These are phyloP conservation scores for Arctocebus calabarensis DNA, from an alignment of 2,797 vertebrate species.

Conservation along the genomic window DNA sequence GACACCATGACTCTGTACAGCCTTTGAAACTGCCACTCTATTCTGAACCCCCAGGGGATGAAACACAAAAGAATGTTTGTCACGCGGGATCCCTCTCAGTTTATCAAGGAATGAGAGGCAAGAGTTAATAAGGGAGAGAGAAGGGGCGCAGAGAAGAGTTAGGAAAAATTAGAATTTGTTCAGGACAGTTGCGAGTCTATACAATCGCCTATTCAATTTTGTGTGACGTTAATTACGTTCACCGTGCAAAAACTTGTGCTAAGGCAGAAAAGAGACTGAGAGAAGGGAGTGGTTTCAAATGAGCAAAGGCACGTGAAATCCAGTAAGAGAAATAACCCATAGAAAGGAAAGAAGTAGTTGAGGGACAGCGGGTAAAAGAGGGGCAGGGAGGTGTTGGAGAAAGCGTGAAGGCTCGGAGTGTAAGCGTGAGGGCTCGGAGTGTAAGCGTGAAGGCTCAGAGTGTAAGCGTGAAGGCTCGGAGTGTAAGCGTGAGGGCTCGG, in stretches of 20 bases:
- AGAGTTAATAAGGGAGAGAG: not conserved
- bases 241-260: not conserved
- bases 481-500: not conserved
- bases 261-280: not conserved
- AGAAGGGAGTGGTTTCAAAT: not conserved
- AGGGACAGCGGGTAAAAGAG: too few species aligned
- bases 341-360: not conserved
- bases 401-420: not conserved
- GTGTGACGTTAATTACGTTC: not conserved
- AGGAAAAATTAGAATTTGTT: not conserved
- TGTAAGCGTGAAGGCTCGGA: not conserved
- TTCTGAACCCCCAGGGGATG: not conserved
- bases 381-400: not conserved
- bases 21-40: not conserved
- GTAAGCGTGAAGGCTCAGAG: not conserved
- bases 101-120: not conserved
- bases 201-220: not conserved
- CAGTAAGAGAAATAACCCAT: not conserved
- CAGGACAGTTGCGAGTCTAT: not conserved
- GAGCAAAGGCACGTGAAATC: not conserved
- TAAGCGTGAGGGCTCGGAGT: not conserved
- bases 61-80: not conserved
- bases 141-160: not conserved
- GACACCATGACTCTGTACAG: not conserved
- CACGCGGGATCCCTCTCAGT: not conserved